These are phyloP conservation scores for Rutilus rutilus DNA, from an alignment of 2,113 vertebrate genomes.

Conservation along the genomic window DNA sequence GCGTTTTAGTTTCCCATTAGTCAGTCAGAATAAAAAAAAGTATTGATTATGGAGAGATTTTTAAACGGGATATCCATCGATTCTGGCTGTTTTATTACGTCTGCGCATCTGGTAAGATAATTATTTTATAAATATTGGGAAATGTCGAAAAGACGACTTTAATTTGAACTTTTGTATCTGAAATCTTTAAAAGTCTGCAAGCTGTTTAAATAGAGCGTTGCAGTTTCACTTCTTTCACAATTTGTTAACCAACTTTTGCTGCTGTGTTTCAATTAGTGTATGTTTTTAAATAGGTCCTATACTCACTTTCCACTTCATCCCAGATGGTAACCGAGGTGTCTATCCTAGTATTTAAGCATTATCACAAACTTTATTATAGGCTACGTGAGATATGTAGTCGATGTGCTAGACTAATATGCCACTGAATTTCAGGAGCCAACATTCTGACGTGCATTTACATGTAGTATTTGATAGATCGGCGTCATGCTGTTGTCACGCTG, in stretches of 20 bases:
- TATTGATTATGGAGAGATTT: background rate
- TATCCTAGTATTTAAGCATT: no score
- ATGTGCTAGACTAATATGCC: background rate
- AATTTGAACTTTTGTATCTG: background rate
- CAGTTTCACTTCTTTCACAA: background rate
- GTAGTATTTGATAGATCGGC: constrained; percentile 4
- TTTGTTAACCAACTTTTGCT: background rate
- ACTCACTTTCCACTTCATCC: constrained; percentile 11
- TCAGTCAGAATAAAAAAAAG: background rate
- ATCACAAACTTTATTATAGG: no score
- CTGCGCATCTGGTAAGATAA: background rate
- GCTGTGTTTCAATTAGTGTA: background rate
- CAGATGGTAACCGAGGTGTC: background rate
- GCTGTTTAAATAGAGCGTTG: background rate
- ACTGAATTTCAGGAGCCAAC: background rate
- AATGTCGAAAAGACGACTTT: background rate
- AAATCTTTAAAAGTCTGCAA: background rate
- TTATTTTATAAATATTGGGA: background rate
- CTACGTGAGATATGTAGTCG: background rate
- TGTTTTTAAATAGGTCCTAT: constrained; percentile 10
- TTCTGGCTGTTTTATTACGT: background rate
- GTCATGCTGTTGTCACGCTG: constrained; percentile 20
- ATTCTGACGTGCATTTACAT: constrained; percentile 19
- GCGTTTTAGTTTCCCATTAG: background rate
- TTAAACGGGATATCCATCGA: background rate